phyloP scores from a whole-genome alignment of 1,140 invertebrate genomes.

The Ectropis grisescens region DNA sequence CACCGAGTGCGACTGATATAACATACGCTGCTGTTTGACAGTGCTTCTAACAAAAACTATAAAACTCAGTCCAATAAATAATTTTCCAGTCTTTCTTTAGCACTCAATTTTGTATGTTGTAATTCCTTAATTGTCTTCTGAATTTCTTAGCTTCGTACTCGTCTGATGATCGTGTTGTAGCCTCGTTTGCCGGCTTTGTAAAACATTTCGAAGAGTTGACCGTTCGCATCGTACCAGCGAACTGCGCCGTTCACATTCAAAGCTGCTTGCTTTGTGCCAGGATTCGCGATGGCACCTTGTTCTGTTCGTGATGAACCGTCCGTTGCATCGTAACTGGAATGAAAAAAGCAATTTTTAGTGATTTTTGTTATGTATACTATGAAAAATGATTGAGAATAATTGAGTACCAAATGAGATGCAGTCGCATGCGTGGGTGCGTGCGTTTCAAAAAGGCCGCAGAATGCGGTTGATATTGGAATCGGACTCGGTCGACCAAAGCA shows the following conservation, averaged over 20 bases:
- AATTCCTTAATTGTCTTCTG: no score
- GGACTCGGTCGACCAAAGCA: not conserved
- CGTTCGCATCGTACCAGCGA: constrained; percentile 74
- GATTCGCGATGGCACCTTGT: constrained; percentile 41
- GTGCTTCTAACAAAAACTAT: no score
- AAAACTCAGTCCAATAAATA: no score
- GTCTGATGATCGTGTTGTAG: constrained; percentile 41
- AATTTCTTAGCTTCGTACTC: no score
- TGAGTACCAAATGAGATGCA: no score
- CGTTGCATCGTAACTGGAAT: constrained; percentile 58
- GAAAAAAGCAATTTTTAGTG: constrained; percentile 2
- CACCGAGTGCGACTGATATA: no score
- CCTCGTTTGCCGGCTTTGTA: constrained; percentile 72
- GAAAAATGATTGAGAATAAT: no score
- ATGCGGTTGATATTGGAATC: no score
- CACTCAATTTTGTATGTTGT: not conserved
- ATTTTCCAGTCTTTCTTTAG: constrained; percentile 5
- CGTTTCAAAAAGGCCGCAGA: no score
- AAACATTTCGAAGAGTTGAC: constrained; percentile 79
- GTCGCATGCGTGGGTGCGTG: no score
- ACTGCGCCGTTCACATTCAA: constrained; percentile 73
- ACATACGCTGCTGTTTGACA: no score
- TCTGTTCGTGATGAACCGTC: constrained; percentile 60
- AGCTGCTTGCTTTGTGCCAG: constrained; percentile 72
- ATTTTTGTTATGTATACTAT: no score